phyloP scores from a whole-genome alignment of 2,888 invertebrate genomes.

The Cephonodes hylas region DNA sequence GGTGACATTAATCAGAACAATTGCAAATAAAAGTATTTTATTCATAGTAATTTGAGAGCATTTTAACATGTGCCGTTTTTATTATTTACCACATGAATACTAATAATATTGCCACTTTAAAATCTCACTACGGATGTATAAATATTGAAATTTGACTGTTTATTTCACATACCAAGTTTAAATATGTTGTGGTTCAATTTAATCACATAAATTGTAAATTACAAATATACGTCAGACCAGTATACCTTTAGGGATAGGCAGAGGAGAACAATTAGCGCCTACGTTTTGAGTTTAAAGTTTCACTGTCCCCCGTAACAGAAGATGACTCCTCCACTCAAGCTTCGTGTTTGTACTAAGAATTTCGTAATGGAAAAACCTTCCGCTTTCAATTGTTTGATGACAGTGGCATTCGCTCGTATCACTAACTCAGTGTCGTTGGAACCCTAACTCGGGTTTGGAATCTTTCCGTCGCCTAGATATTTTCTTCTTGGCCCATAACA shows the following conservation, averaged over 20 bases:
- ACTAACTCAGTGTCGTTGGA: no score
- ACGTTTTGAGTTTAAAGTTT: no score
- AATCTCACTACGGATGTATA: background rate
- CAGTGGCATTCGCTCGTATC: no score
- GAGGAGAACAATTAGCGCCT: no score
- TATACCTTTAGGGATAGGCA: no score
- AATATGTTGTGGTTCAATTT: no score
- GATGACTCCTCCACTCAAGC: no score
- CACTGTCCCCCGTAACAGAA: no score
- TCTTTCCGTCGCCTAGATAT: conserved; percentile 17
- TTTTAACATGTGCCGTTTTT: conserved; percentile 12
- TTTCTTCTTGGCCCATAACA: background rate
- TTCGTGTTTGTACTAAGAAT: no score
- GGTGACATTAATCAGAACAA: conserved; percentile 44
- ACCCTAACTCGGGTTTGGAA: conserved; percentile 30
- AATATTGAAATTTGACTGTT: background rate
- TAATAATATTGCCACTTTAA: background rate
- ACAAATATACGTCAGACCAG: no score
- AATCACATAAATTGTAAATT: no score
- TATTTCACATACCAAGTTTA: background rate
- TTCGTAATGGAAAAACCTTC: no score
- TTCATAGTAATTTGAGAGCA: conserved; percentile 35
- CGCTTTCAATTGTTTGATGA: conserved; percentile 16
- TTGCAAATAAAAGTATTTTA: conserved; percentile 50
- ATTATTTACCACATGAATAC: conserved; percentile 3